Evolutionary conservation across 2,113 vertebrate species (phyloP).

Genomic region (Mormyrus lacerda): DNA sequence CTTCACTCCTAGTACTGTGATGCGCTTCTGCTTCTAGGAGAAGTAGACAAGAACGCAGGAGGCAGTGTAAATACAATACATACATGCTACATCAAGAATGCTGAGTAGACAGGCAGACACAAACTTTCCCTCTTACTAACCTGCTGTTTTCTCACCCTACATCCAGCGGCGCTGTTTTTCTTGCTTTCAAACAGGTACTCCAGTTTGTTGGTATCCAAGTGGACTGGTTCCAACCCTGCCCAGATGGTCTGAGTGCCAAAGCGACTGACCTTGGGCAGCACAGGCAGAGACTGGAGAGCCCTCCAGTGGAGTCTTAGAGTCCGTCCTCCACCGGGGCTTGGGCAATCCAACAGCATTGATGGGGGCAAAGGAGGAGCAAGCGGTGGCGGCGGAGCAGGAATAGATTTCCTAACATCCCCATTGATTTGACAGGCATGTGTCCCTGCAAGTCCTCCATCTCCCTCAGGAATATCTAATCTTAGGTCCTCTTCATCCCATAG

Average conservation of each 20-base stretch:
- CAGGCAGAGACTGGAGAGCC: constrained; percentile 47
- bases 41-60: background rate
- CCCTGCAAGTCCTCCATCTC: constrained; percentile 27
- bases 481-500: constrained; percentile 65
- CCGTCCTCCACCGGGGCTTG: constrained; percentile 12
- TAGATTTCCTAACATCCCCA: background rate
- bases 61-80: background rate
- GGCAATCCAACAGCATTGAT: background rate
- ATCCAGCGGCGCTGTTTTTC: constrained; percentile 31
- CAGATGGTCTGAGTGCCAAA: constrained; percentile 63
- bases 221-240: constrained; percentile 54
- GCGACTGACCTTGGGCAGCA: constrained; percentile 56
- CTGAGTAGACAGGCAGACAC: background rate
- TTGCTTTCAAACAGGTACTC: constrained; percentile 59
- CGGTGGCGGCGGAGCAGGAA: constrained; percentile 26
- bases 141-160: constrained; percentile 33
- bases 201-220: constrained; percentile 53
- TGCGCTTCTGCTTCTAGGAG: constrained; percentile 26
- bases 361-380: constrained; percentile 25
- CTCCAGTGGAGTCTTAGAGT: constrained; percentile 66
- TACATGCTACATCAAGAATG: background rate
- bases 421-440: background rate
- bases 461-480: constrained; percentile 38
- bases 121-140: constrained; percentile 37
- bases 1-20: constrained; percentile 60